These are phyloP conservation scores for Myiozetetes cayanensis DNA, from an alignment of 2,113 vertebrate genomes.

Conservation along the genomic window DNA sequence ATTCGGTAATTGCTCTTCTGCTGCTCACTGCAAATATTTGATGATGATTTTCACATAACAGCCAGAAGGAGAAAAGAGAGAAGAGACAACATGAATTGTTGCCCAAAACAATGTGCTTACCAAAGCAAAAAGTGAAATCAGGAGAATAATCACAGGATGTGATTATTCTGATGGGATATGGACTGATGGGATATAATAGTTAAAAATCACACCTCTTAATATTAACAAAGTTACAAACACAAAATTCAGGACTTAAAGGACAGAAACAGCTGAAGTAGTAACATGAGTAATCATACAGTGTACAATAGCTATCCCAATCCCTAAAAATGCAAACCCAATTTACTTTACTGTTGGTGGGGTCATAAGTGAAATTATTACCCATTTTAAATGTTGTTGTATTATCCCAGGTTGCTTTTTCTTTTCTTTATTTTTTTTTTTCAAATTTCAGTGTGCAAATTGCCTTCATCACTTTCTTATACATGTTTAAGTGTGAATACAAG, in stretches of 20 bases:
- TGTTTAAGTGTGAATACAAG: neutral
- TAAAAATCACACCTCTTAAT: neutral
- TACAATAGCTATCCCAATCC: neutral
- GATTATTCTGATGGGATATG: neutral
- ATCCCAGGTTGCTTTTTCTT: neutral
- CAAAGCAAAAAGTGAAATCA: neutral
- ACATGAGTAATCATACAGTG: neutral
- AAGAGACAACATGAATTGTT: neutral
- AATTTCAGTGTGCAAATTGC: neutral
- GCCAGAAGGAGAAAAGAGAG: neutral
- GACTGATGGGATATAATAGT: neutral
- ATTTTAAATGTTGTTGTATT: neutral
- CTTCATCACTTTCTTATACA: neutral
- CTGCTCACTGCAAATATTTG: neutral
- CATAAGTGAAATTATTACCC: neutral
- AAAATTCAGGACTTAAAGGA: neutral
- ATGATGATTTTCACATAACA: neutral
- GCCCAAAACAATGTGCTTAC: neutral
- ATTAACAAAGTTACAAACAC: neutral
- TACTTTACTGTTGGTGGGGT: neutral
- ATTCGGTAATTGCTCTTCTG: neutral
- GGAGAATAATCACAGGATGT: neutral
- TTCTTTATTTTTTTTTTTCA: neutral
- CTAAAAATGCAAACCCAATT: neutral
- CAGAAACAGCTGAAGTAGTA: neutral